phyloP scores from a whole-genome alignment of 2,113 vertebrate genomes.

The Corynorhinus townsendii region DNA sequence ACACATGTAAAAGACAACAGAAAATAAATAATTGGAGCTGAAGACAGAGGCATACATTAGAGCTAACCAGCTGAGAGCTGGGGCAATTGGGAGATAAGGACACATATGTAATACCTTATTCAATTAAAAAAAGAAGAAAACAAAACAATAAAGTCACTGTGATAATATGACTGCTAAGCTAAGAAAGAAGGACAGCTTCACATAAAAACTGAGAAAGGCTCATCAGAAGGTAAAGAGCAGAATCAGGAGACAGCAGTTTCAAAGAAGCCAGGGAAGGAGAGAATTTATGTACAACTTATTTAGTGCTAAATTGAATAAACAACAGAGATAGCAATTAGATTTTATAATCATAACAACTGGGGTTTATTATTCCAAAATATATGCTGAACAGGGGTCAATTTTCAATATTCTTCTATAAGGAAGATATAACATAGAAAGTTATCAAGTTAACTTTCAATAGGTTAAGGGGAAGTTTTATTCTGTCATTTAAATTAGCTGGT shows the following conservation, averaged over 20 bases:
- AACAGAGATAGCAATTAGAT: not conserved
- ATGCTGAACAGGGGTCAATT: not conserved
- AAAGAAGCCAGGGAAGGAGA: not conserved
- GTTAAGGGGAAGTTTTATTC: not conserved
- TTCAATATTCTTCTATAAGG: not conserved
- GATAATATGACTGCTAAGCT: not conserved
- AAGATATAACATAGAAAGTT: not conserved
- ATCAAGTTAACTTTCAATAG: not conserved
- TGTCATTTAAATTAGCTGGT: not conserved
- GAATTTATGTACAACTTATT: not conserved
- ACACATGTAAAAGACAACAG: not conserved
- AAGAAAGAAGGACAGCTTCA: not conserved
- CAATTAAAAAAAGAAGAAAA: no score
- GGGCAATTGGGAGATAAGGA: no score
- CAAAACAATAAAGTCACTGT: not conserved
- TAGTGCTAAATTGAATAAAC: not conserved
- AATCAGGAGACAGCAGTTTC: not conserved
- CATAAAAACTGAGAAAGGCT: not conserved
- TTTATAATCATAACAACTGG: not conserved
- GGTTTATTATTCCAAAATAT: slow-evolving; percentile 22
- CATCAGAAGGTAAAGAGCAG: not conserved
- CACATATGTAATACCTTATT: no score
- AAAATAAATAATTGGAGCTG: not conserved
- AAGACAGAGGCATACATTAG: not conserved
- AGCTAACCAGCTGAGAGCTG: not conserved